Evolutionary conservation across 2,113 vertebrate species (phyloP), one percentile per base, ranked within the genome.

Genomic region (Chunga burmeisteri): DNA sequence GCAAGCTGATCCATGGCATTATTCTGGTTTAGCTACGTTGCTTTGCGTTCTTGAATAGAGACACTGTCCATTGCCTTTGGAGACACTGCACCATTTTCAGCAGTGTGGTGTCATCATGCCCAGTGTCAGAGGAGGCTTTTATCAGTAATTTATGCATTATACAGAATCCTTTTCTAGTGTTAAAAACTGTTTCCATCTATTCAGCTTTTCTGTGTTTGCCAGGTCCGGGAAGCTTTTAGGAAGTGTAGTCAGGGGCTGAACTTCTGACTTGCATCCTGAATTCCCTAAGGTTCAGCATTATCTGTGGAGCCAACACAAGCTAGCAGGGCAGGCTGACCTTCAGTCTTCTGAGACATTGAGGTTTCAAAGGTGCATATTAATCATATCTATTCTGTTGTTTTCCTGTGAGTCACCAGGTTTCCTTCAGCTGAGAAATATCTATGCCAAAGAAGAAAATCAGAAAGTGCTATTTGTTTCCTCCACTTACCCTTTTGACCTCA

Each of bases 101-200:
- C 38, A 70, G 26, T 16, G 29, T 0, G 0, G 12, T 74, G 22
- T 78, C 21, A 7, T 70, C 19, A 34, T 87, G 13, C 50, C 11
- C 40, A 14, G 29, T 49, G 36, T 85, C 86, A 86, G n/a, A 52
- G 53, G 63, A 93, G 30, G 46, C 18, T 81, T 93, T 42, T 88
- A 30, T 68, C 75, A 91, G 47, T 93, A 71, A 75, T 70, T 78
- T 79, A 44, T 70, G 27, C 30, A 81, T 74, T 58, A 78, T 44
- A 79, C 11, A 67, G 52, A 55, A 4, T 59, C 56, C 74, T 89
- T 74, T 89, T 26, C 19, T 32, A 23, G 7, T 38, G 47, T 86
- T 86, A 73, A 91, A 94, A 36, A 40, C 30, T 61, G 3, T 78
- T 88, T 93, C 49, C 36, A 77, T 70, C 46, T 89, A 20, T 56